A percentile compares a stretch with the other conserved stretches of the same genome.
phyloP scores from a whole-genome alignment of 2,113 vertebrate genomes.

The Ophiodon elongatus region DNA sequence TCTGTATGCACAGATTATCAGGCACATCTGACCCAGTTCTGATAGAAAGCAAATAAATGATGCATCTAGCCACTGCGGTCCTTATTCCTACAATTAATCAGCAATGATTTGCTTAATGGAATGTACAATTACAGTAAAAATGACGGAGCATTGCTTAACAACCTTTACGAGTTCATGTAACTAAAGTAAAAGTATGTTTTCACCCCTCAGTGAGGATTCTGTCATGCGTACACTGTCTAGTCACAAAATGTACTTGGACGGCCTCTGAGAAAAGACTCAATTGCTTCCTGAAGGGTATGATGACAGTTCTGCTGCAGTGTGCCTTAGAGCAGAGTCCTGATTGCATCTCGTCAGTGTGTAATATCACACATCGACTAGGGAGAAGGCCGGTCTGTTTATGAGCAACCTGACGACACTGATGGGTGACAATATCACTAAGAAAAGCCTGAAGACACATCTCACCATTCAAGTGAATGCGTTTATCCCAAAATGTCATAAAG shows the following conservation, averaged over 20 bases:
- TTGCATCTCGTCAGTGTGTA: conserved; percentile 4
- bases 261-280: conserved; percentile 32
- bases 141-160: background rate
- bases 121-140: conserved; percentile 3
- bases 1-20: background rate
- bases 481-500: conserved; percentile 27
- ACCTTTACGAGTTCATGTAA: background rate
- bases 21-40: conserved; percentile 46
- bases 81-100: conserved; percentile 22
- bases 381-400: conserved; percentile 3
- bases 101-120: background rate
- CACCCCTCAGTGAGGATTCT: background rate
- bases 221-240: conserved; percentile 5
- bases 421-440: conserved; percentile 14
- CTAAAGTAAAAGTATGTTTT: conserved; percentile 1
- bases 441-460: background rate
- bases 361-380: conserved; percentile 10
- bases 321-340: background rate
- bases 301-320: conserved; percentile 37
- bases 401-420: background rate
- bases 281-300: conserved; percentile 22
- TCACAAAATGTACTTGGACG: conserved; percentile 21
- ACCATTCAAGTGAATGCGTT: conserved; percentile 7
- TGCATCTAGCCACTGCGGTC: conserved; percentile 13
- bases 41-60: conserved; percentile 9